phyloP scores from a whole-genome alignment of 2,797 vertebrate species.

The Pterois miles region DNA sequence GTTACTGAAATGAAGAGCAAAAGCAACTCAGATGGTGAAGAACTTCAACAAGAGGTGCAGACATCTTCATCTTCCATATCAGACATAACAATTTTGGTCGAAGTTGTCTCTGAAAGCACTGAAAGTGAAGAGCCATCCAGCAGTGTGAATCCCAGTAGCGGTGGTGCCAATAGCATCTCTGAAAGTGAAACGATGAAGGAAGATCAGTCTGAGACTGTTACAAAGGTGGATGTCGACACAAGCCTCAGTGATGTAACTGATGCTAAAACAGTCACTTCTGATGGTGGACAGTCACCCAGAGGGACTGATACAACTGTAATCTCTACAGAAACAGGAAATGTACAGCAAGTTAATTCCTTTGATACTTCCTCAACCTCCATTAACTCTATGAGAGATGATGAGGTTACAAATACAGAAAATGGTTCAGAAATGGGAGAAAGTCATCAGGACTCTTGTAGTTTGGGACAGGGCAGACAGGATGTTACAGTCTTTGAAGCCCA shows the following conservation, averaged over 20 bases:
- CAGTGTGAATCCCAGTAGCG: not conserved
- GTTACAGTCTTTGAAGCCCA: not conserved
- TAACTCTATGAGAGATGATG: not conserved
- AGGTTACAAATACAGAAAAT: slow-evolving; percentile 13
- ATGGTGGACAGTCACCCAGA: slow-evolving; percentile 1
- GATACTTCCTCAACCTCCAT: not conserved
- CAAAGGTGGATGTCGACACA: slow-evolving; percentile 38
- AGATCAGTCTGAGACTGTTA: slow-evolving; percentile 5
- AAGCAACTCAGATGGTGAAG: not conserved
- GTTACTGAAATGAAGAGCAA: slow-evolving; percentile 2
- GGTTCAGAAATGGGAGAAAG: slow-evolving; percentile 2
- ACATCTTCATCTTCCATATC: slow-evolving; percentile 6
- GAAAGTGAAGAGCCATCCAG: slow-evolving; percentile 4
- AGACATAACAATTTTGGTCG: not conserved
- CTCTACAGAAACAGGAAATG: slow-evolving; percentile 10
- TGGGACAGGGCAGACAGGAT: not conserved
- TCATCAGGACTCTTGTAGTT: slow-evolving; percentile 2
- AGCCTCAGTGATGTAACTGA: slow-evolving; percentile 4
- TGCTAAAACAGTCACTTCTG: not conserved
- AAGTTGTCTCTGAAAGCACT: not conserved
- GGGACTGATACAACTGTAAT: not conserved
- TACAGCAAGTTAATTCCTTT: not conserved
- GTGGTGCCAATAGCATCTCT: not conserved
- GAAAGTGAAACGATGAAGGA: slow-evolving; percentile 27
- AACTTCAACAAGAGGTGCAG: slow-evolving; percentile 20